Conservation (phyloP, 2,888 invertebrate species). For the Entomobrya proxima region DNA sequence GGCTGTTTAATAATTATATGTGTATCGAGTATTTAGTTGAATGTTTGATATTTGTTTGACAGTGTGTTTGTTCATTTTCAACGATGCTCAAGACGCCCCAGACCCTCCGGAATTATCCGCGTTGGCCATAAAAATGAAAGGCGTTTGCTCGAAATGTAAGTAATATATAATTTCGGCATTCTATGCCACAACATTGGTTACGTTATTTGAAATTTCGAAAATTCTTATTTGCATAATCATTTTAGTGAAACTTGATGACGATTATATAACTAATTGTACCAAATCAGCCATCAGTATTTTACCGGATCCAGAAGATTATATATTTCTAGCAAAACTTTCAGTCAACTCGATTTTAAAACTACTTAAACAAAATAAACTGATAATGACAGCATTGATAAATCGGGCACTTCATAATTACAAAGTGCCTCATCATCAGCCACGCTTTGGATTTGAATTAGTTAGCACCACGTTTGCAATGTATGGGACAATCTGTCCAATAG, state of each 20-base stretch:
- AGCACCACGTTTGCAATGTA: conserved; percentile 9
- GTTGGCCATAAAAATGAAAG: conserved; percentile 19
- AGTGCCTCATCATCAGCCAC: conserved; percentile 21
- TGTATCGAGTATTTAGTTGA: too few relatives aligned
- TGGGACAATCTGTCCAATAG: conserved; percentile 41
- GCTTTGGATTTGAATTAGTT: conserved; percentile 42
- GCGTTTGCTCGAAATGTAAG: conserved; percentile 18
- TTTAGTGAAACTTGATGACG: neutral
- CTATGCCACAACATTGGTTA: neutral
- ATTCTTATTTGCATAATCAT: neutral
- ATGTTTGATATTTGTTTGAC: too few relatives aligned
- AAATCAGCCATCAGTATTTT: neutral
- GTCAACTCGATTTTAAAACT: neutral
- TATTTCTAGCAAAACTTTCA: neutral
- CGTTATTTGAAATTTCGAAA: neutral
- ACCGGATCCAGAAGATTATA: neutral
- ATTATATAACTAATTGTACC: neutral
- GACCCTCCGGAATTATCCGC: neutral
- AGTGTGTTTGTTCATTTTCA: too few relatives aligned
- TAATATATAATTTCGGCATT: neutral
- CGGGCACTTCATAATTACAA: neutral
- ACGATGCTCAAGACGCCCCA: too few relatives aligned
- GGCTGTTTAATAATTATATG: too few relatives aligned
- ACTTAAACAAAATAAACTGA: conserved; percentile 30
- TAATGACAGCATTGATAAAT: conserved; percentile 21